A percentile compares a stretch with the other conserved stretches of the same genome.
Conservation (phyloP, 2,113 vertebrate species). For the Aplodontia rufa region DNA sequence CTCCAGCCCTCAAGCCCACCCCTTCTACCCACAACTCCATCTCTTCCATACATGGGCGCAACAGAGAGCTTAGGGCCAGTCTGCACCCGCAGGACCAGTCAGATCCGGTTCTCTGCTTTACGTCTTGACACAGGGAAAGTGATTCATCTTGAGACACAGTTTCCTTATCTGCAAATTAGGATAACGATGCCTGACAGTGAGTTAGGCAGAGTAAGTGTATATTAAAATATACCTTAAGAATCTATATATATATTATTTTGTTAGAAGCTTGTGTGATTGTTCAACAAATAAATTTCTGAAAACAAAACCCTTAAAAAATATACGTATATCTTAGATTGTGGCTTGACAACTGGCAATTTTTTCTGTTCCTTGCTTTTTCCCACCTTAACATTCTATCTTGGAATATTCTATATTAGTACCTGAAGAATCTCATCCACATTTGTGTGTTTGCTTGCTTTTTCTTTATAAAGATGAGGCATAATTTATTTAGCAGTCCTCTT, state of each 20-base stretch:
- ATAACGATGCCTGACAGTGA: background rate
- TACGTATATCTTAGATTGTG: background rate
- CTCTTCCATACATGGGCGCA: accelerated
- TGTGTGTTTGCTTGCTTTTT: constrained; percentile 20
- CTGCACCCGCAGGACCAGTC: background rate
- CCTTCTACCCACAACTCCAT: no score
- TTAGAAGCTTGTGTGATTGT: no score
- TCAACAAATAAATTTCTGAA: no score
- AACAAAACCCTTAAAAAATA: no score
- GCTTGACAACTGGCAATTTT: background rate
- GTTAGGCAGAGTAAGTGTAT: background rate
- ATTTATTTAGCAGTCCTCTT: constrained; percentile 70
- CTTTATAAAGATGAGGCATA: constrained; percentile 16
- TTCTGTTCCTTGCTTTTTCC: background rate
- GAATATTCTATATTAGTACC: background rate
- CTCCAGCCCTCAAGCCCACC: background rate
- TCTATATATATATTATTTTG: no score
- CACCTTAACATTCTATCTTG: background rate
- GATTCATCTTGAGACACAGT: background rate
- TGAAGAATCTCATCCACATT: background rate
- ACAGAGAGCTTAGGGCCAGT: accelerated
- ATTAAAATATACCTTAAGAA: background rate
- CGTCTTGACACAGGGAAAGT: background rate
- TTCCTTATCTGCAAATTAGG: background rate
- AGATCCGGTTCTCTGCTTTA: background rate